Percentiles rank a stretch among this genome's conserved stretches.
Evolutionary conservation across 1,140 invertebrate genomes (phyloP).

Genomic region (Agrilus planipennis): DNA sequence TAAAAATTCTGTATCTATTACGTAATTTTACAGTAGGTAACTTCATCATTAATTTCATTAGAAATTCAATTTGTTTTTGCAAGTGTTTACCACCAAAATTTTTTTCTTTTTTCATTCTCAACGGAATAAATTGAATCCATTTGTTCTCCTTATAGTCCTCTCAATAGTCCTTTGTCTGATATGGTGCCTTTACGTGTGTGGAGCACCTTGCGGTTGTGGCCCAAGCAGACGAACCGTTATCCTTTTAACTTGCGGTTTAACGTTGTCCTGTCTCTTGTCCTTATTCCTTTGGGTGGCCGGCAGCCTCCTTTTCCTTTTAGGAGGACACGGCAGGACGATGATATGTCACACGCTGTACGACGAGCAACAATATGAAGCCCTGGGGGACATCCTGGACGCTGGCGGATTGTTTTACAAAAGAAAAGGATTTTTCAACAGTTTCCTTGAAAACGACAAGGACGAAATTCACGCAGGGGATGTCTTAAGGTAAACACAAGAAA

Average conservation of each 20-base stretch:
- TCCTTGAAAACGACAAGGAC: conserved; percentile 26
- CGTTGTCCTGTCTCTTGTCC: conserved; percentile 35
- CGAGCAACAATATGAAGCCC: conserved; percentile 41
- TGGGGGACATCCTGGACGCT: conserved; percentile 46
- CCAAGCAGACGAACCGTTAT: conserved; percentile 40
- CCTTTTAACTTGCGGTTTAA: conserved; percentile 38
- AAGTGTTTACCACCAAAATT: no score
- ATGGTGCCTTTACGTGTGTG: conserved; percentile 38
- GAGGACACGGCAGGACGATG: conserved; percentile 43
- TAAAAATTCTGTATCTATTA: no score
- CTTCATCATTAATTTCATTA: no score
- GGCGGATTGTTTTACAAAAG: conserved; percentile 43
- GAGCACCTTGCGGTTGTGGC: conserved; percentile 41
- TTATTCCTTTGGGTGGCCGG: conserved; percentile 37
- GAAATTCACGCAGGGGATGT: conserved; percentile 24
- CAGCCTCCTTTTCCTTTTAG: conserved; percentile 36
- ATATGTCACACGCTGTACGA: conserved; percentile 51
- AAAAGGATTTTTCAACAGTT: conserved; percentile 45
- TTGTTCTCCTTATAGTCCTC: no score
- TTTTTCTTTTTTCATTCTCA: no score
- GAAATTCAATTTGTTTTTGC: no score
- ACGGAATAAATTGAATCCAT: no score
- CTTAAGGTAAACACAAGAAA: conserved; percentile 24
- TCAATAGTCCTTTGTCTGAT: no score
- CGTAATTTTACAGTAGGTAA: no score